Conservation (phyloP, 2,797 vertebrate genomes). For the Harpagifer antarcticus region DNA sequence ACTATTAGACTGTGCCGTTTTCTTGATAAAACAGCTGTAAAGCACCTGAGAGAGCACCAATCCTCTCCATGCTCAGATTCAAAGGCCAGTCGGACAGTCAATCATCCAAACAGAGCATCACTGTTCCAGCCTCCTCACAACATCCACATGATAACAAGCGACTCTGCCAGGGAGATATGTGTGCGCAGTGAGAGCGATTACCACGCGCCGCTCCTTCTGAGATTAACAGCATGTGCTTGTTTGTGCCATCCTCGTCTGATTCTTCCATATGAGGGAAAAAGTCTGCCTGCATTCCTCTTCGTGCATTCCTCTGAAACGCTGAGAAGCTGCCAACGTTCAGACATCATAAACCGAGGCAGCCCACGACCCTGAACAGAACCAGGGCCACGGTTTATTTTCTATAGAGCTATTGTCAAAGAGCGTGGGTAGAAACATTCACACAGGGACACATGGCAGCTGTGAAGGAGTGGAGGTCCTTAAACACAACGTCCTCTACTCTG, state of each 20-base stretch:
- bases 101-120: slow-evolving; percentile 35
- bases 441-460: slow-evolving; percentile 15
- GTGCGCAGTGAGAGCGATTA: neutral
- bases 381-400: slow-evolving; percentile 44
- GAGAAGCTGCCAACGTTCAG: slow-evolving; percentile 66
- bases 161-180: neutral
- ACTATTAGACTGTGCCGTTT: neutral
- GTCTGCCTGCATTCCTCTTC: slow-evolving; percentile 62
- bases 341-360: slow-evolving; percentile 59
- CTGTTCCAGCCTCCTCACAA: slow-evolving; percentile 37
- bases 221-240: slow-evolving; percentile 42
- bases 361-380: slow-evolving; percentile 31
- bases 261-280: slow-evolving; percentile 65
- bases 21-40: slow-evolving; percentile 10
- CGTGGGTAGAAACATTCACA: slow-evolving; percentile 60
- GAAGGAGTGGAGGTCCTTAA: neutral
- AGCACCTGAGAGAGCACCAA: neutral
- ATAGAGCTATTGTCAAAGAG: slow-evolving; percentile 48
- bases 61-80: neutral
- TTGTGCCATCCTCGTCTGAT: slow-evolving; percentile 41
- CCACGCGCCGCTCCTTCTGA: slow-evolving; percentile 33
- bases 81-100: slow-evolving; percentile 26
- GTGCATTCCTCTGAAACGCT: slow-evolving; percentile 63
- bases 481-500: neutral
- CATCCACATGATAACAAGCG: slow-evolving; percentile 17